phyloP scores from a whole-genome alignment of 2,797 vertebrate species.

The Notamacropus eugenii region DNA sequence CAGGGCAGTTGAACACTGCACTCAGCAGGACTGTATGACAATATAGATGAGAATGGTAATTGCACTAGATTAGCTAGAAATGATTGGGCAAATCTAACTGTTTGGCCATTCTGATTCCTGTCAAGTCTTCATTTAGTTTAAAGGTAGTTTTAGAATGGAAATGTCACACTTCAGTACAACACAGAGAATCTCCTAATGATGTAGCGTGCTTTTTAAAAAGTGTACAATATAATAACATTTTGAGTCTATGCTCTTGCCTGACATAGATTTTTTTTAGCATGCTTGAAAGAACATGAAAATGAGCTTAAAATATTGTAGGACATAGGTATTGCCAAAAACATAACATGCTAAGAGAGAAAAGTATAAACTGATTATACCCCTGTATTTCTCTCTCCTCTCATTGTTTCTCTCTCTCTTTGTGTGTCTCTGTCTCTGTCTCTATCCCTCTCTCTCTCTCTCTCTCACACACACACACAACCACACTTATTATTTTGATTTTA shows the following conservation, averaged over 20 bases:
- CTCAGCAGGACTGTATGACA: conserved; percentile 68
- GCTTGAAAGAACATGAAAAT: conserved; percentile 28
- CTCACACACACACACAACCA: too few relatives aligned
- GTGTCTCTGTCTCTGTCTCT: too few relatives aligned
- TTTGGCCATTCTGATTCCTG: conserved; percentile 71
- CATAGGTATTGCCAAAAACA: not conserved
- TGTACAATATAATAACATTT: not conserved
- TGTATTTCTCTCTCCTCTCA: not conserved
- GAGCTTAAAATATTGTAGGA: conserved; percentile 24
- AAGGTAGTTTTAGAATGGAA: conserved; percentile 73
- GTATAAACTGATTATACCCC: not conserved
- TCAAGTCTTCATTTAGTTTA: conserved; percentile 72
- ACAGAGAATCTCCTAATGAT: conserved; percentile 48
- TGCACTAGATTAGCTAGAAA: conserved; percentile 70
- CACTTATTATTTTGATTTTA: not conserved
- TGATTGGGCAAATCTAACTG: conserved; percentile 51
- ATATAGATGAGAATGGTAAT: conserved; percentile 75
- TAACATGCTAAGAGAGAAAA: not conserved
- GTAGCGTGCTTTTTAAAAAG: not conserved
- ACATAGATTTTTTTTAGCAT: conserved; percentile 8
- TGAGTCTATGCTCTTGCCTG: not conserved
- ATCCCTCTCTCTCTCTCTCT: too few relatives aligned
- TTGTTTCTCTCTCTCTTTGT: too few relatives aligned
- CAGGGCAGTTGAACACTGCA: conserved; percentile 58
- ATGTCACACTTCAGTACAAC: conserved; percentile 39